phyloP scores from a whole-genome alignment of 53 echinoderm and acorn worm genomes.

The Paracentrotus lividus region DNA sequence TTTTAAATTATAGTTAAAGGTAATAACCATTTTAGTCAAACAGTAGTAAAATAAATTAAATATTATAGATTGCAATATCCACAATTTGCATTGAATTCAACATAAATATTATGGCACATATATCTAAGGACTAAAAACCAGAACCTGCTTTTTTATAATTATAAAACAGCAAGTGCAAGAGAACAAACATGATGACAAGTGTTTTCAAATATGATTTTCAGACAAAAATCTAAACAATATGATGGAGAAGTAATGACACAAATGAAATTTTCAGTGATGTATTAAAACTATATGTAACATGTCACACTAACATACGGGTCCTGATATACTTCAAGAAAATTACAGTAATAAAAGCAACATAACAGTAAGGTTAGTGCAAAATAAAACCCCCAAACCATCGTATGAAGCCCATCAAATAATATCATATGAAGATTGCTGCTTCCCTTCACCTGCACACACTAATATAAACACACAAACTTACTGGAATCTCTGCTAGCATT shows the following conservation, averaged over 20 bases:
- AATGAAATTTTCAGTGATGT: not conserved
- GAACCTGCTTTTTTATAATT: too few species aligned
- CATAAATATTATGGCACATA: too few species aligned
- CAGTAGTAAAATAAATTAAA: too few species aligned
- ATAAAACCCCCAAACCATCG: not conserved
- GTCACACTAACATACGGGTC: not conserved
- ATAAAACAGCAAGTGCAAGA: too few species aligned
- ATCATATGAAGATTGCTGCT: not conserved
- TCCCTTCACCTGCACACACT: slow-evolving; percentile 9
- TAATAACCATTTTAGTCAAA: too few species aligned
- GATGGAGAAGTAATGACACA: not conserved
- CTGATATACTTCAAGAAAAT: not conserved
- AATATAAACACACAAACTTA: slow-evolving; percentile 70
- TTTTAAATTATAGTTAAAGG: too few species aligned
- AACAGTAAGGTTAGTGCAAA: not conserved
- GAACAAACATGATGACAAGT: too few species aligned
- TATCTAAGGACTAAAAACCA: too few species aligned
- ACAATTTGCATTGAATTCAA: too few species aligned
- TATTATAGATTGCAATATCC: too few species aligned
- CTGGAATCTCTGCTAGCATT: slow-evolving; percentile 73
- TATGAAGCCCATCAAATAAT: not conserved
- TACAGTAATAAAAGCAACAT: not conserved
- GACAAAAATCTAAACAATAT: not conserved
- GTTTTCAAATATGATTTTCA: too few species aligned
- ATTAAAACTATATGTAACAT: not conserved